Percentiles rank a stretch among this genome's conserved stretches.
Evolutionary conservation across 1,140 invertebrate genomes (phyloP).

Genomic region (Drosophila persimilis): DNA sequence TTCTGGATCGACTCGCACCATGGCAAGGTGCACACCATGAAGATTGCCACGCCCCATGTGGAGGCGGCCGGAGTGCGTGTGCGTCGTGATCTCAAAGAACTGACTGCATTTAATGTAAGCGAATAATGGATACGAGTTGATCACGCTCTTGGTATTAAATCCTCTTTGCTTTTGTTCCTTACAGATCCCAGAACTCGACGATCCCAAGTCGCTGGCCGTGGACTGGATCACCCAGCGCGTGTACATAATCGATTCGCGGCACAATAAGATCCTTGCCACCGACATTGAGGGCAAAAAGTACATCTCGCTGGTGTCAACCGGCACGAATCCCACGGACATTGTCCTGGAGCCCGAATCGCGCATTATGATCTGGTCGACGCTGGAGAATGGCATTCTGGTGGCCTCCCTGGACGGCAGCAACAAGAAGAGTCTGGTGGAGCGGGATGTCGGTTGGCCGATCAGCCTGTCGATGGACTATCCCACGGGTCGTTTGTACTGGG

Average conservation of each 20-base stretch:
- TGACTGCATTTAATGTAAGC: conserved; percentile 78
- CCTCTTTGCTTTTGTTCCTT: not conserved
- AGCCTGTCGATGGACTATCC: conserved; percentile 89
- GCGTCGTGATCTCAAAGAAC: conserved; percentile 73
- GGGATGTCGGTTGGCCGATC: conserved; percentile 86
- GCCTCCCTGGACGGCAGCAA: conserved; percentile 88
- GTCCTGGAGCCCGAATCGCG: conserved; percentile 86
- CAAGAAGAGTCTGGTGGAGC: conserved; percentile 84
- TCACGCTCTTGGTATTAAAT: not conserved
- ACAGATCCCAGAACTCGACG: conserved; percentile 75
- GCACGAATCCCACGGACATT: conserved; percentile 85
- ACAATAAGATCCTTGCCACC: conserved; percentile 85
- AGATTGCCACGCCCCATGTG: conserved; percentile 74
- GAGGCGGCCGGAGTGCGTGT: conserved; percentile 57
- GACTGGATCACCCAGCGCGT: conserved; percentile 90
- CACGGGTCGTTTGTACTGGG: conserved; percentile 89
- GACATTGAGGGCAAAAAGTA: conserved; percentile 85
- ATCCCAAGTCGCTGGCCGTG: conserved; percentile 90
- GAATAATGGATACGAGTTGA: too few relatives aligned
- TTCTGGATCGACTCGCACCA: conserved; percentile 85
- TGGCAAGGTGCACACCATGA: conserved; percentile 82
- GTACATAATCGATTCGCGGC: conserved; percentile 89
- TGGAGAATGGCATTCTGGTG: conserved; percentile 85
- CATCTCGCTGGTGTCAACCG: conserved; percentile 85
- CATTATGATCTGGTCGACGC: conserved; percentile 82